Base-by-base conservation (phyloP, 1,140 invertebrate genomes). In the Delia radicum region DNA sequence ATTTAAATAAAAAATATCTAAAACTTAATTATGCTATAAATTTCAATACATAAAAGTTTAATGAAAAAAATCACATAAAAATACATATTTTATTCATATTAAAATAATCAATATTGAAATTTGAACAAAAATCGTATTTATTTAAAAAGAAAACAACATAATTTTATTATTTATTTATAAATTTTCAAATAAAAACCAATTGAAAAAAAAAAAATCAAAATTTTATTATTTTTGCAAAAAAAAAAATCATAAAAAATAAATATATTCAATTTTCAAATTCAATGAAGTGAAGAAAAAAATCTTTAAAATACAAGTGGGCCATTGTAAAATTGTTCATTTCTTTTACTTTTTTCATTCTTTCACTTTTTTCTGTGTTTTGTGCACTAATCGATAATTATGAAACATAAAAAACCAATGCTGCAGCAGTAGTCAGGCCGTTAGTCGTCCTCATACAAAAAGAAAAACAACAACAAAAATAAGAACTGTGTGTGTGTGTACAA, bases 241-340 rank as follows among this genome's bases (percentile, higher is more conserved):
- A 33, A 5, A 33, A 33, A 33, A 10, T 33, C 4, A 5, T 33
- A 4, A 33, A 4, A 10, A 33, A 27, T 12, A 26, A 65, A 29
- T 29, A 65, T 65, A 27, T 65, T 65, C 27, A 65, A 18, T 33
- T 69, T 69, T 69, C 62, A 15, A 33, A 69, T 33, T 69, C 65
- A 69, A 69, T 69, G 29, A 69, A 69, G 29, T 69, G 18, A 69
- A 69, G 4, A 1, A 24, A 69, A 69, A 69, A 8, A 4, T 69
- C 48, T 6, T 55, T 21, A 21, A 21, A 21, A 55, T 55, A 55
- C 21, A 55, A 55, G n/a, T 55, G 48, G 48, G 48, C 48, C 21
- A 55, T 55, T 5, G 7, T 48, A 3, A 10, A 10, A 33, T 48
- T 48, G 4, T 21, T 55, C 48, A 55, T 55, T 21, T 15, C 48